A percentile compares a stretch with the other conserved stretches of the same genome.
Conservation (phyloP, 2,797 vertebrate species). For the Glyptemys insculpta region DNA sequence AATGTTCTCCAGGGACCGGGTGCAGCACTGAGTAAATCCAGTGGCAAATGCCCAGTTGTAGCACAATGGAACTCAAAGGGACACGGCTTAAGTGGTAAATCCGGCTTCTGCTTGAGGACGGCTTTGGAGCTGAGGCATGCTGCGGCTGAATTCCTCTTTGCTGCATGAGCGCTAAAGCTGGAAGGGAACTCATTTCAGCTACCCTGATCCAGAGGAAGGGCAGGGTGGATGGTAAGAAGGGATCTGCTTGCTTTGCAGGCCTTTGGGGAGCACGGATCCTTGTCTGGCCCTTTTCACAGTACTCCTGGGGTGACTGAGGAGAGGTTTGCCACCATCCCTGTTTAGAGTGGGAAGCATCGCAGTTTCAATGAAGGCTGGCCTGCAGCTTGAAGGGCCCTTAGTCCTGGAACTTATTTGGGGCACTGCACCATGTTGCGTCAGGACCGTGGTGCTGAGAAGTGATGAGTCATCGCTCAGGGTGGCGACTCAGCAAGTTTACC, state of each 20-base stretch:
- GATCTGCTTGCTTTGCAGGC: neutral
- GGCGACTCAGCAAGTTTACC: neutral
- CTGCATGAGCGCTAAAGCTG: neutral
- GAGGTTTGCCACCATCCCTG: neutral
- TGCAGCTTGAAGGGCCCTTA: neutral
- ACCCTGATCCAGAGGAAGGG: neutral
- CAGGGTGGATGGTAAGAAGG: neutral
- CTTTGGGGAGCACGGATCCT: neutral
- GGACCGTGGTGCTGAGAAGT: neutral
- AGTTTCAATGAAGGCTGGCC: neutral
- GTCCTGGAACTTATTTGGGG: neutral
- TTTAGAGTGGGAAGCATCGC: neutral
- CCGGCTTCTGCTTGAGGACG: neutral
- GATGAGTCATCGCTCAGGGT: neutral
- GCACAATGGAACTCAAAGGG: neutral
- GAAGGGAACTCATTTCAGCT: neutral
- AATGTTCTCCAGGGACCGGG: constrained; percentile 5
- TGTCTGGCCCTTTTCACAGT: neutral
- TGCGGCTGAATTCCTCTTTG: neutral
- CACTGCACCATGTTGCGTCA: neutral
- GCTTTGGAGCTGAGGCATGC: neutral
- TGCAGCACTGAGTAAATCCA: neutral
- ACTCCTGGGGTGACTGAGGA: neutral
- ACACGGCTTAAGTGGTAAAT: neutral
- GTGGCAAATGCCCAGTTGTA: neutral